phyloP scores from a whole-genome alignment of 2,888 invertebrate genomes.

The Alloscopus bannaensis region DNA sequence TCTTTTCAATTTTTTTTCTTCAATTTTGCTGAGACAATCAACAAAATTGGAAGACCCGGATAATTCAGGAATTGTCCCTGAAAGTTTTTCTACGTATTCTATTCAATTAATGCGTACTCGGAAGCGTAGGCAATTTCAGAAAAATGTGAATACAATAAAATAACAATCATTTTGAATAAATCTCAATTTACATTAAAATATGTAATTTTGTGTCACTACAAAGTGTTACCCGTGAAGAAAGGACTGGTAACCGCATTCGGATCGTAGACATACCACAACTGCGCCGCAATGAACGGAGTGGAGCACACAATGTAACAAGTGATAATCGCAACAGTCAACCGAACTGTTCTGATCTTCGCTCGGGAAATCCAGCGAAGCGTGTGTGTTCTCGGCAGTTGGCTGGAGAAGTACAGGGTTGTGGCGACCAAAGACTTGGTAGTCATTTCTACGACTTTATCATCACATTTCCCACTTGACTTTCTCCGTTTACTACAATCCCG shows the following conservation, averaged over 20 bases:
- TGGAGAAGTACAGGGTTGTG: slow-evolving; percentile 25
- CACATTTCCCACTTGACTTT: slow-evolving; percentile 21
- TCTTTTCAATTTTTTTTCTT: no score
- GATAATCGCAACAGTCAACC: slow-evolving; percentile 80
- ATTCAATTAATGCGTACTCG: no score
- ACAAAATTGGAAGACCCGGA: no score
- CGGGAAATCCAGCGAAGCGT: slow-evolving; percentile 78
- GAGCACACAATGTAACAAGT: slow-evolving; percentile 83
- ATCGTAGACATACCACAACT: slow-evolving; percentile 81
- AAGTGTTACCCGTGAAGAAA: slow-evolving; percentile 74
- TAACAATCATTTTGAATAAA: no score
- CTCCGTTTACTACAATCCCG: slow-evolving; percentile 20
- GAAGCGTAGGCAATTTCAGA: no score
- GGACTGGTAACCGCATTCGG: slow-evolving; percentile 75
- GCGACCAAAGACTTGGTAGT: slow-evolving; percentile 31
- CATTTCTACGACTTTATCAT: no score
- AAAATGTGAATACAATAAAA: no score
- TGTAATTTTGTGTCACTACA: no score
- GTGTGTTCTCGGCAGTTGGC: slow-evolving; percentile 75
- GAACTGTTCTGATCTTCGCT: slow-evolving; percentile 81
- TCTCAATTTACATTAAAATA: no score
- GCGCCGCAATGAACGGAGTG: slow-evolving; percentile 72
- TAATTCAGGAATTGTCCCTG: no score
- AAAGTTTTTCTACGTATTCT: no score
- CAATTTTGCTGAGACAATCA: no score